phyloP scores from a whole-genome alignment of 2,797 vertebrate species.

The Malacoraja senta region DNA sequence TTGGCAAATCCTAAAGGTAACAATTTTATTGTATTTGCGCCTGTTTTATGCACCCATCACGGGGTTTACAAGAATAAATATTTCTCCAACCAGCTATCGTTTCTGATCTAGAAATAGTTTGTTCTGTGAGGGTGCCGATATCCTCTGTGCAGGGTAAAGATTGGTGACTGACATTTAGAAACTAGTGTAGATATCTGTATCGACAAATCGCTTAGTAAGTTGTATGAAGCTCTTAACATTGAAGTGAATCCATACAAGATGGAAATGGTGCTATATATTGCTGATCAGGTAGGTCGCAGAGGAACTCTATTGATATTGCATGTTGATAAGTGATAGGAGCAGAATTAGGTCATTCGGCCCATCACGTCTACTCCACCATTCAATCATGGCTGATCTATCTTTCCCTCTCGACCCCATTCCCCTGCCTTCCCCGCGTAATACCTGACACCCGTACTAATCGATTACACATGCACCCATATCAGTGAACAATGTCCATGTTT shows the following conservation, averaged over 20 bases:
- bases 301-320: not conserved
- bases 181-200: not conserved
- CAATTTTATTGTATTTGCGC: not conserved
- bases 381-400: too few relatives aligned
- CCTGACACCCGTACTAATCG: too few relatives aligned
- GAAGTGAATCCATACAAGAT: constrained; percentile 9
- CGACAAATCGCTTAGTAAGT: not conserved
- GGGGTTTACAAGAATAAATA: not conserved
- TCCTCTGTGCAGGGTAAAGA: not conserved
- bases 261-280: not conserved
- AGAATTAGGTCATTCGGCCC: too few relatives aligned
- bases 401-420: too few relatives aligned
- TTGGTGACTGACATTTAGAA: too few relatives aligned
- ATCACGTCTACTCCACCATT: too few relatives aligned
- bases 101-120: not conserved
- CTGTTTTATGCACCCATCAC: not conserved
- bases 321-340: not conserved
- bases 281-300: constrained; percentile 7
- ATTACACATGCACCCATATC: not conserved
- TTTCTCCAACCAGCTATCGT: not conserved
- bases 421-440: too few relatives aligned
- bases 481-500: not conserved
- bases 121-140: not conserved
- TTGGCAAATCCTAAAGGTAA: constrained; percentile 65
- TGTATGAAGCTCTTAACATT: not conserved